Evolutionary conservation across 2,797 vertebrate genomes (phyloP).

Genomic region (Chelon labrosus): DNA sequence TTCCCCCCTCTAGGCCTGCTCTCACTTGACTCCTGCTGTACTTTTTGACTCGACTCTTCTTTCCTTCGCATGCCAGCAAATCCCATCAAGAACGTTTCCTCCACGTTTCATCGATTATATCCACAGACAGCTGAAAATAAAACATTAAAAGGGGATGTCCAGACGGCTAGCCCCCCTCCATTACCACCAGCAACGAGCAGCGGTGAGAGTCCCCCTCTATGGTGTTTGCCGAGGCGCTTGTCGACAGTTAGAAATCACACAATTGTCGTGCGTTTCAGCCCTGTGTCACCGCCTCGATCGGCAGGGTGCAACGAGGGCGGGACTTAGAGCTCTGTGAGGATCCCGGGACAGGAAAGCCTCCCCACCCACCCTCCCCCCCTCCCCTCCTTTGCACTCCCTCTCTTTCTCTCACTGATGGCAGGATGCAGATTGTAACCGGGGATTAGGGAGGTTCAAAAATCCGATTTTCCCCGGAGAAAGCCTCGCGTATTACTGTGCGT

Average conservation of each 20-base stretch:
- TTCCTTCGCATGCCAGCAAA: slow-evolving; percentile 9
- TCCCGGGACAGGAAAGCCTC: slow-evolving; percentile 69
- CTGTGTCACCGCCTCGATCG: slow-evolving; percentile 58
- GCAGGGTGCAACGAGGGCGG: slow-evolving; percentile 64
- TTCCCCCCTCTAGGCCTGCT: slow-evolving; percentile 32
- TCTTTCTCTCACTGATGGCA: slow-evolving; percentile 83
- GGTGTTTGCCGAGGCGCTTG: slow-evolving; percentile 36
- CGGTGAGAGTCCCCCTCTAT: slow-evolving; percentile 52
- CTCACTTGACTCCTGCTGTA: slow-evolving; percentile 17
- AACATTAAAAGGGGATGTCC: slow-evolving; percentile 31
- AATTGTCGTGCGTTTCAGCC: slow-evolving; percentile 57
- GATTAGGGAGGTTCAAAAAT: slow-evolving; percentile 94
- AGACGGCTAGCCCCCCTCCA: slow-evolving; percentile 72
- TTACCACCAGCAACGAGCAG: slow-evolving; percentile 66
- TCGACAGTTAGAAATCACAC: slow-evolving; percentile 61
- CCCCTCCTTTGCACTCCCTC: slow-evolving; percentile 23
- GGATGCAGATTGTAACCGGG: slow-evolving; percentile 91
- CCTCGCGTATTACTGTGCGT: slow-evolving; percentile 75
- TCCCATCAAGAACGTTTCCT: slow-evolving; percentile 36
- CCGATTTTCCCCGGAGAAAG: slow-evolving; percentile 90
- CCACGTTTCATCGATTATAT: slow-evolving; percentile 22
- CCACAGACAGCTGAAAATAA: slow-evolving; percentile 25
- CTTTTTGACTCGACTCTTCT: slow-evolving; percentile 7
- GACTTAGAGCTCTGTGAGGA: slow-evolving; percentile 59
- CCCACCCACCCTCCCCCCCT: neutral